These are phyloP conservation scores for Microcebus ravelobensis DNA, from an alignment of 2,113 vertebrate genomes.

Conservation along the genomic window DNA sequence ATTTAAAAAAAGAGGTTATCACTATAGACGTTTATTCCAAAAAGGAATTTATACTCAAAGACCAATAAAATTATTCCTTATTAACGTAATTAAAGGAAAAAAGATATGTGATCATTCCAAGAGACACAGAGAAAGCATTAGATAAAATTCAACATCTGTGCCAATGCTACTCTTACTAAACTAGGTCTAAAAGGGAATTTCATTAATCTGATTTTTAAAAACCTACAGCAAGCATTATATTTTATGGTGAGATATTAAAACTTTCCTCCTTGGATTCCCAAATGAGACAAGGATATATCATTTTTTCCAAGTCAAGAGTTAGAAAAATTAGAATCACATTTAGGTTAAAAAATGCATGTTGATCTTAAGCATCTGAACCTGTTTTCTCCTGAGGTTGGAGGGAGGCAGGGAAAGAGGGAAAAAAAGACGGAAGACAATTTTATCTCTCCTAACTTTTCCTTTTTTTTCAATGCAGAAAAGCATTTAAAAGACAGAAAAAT, in stretches of 20 bases:
- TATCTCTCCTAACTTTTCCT: neutral
- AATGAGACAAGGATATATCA: neutral
- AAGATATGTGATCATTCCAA: neutral
- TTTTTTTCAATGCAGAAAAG: neutral
- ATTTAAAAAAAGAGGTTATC: neutral
- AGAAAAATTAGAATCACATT: neutral
- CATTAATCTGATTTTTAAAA: neutral
- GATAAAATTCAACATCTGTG: neutral
- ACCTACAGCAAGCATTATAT: neutral
- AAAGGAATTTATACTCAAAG: neutral
- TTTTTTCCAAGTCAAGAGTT: neutral
- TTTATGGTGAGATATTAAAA: neutral
- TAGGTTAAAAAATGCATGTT: neutral
- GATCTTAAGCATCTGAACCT: neutral
- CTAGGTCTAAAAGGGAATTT: neutral
- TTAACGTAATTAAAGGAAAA: neutral
- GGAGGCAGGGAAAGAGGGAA: no score
- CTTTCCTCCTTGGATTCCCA: neutral
- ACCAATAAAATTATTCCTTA: neutral
- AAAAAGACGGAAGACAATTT: neutral
- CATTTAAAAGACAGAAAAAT: constrained; percentile 9
- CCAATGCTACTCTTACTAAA: neutral
- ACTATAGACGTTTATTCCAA: neutral
- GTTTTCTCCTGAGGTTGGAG: neutral
- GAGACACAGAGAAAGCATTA: neutral